Evolutionary conservation across 2,113 vertebrate species (phyloP).

Genomic region (Heterochromis multidens): DNA sequence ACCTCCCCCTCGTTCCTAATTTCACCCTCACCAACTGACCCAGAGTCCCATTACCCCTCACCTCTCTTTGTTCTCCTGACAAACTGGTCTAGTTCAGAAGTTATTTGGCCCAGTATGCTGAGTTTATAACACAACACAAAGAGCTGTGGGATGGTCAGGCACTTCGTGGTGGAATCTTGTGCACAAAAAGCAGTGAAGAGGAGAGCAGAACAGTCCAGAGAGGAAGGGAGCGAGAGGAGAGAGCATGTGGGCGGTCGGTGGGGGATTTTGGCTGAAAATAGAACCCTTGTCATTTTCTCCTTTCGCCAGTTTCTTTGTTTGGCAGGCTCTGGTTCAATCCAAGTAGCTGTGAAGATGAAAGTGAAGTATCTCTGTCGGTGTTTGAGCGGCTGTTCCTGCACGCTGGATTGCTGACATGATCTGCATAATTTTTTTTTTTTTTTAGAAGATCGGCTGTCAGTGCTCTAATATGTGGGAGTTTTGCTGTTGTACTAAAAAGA

Average conservation of each 20-base stretch:
- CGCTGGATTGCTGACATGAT: background rate
- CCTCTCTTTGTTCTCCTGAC: slow-evolving; percentile 39
- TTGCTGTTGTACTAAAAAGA: background rate
- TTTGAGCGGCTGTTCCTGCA: background rate
- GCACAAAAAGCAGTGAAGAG: background rate
- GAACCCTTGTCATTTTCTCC: slow-evolving; percentile 68
- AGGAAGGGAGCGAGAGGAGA: slow-evolving; percentile 14
- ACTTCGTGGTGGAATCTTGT: background rate
- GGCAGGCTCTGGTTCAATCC: slow-evolving; percentile 23
- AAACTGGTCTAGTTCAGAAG: slow-evolving; percentile 3
- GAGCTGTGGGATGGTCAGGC: background rate
- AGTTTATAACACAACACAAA: background rate
- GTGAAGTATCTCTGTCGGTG: background rate
- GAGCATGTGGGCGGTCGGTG: slow-evolving; percentile 40
- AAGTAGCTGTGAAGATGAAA: slow-evolving; percentile 24
- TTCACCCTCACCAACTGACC: slow-evolving; percentile 50
- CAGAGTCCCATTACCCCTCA: slow-evolving; percentile 39
- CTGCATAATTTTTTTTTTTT: slow-evolving; percentile 8
- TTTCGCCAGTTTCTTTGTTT: slow-evolving; percentile 52
- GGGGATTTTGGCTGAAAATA: slow-evolving; percentile 65
- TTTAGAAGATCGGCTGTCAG: background rate
- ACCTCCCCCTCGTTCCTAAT: slow-evolving; percentile 15
- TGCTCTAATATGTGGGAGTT: background rate
- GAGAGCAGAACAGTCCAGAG: slow-evolving; percentile 2
- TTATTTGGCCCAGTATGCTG: background rate